A percentile compares a stretch with the other conserved stretches of the same genome.
phyloP scores from a whole-genome alignment of 2,113 vertebrate genomes.

The Poecilia latipinna region DNA sequence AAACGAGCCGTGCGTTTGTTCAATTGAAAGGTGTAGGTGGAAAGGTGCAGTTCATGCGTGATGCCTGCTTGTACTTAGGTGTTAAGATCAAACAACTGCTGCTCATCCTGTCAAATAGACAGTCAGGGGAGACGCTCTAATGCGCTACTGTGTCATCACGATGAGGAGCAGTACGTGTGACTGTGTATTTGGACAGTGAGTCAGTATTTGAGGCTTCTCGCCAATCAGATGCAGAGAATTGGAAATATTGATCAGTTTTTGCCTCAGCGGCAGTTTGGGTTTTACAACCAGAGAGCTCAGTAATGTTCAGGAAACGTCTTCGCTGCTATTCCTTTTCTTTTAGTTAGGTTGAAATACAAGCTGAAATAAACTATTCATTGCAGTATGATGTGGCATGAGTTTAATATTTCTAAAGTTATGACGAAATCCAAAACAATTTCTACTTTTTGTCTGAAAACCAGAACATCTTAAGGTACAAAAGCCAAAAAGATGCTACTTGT shows the following conservation, averaged over 20 bases:
- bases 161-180: slow-evolving; percentile 20
- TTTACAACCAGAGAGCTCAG: slow-evolving; percentile 15
- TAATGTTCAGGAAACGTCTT: background rate
- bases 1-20: slow-evolving; percentile 41
- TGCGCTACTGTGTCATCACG: slow-evolving; percentile 62
- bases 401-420: background rate
- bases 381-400: background rate
- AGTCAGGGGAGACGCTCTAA: slow-evolving; percentile 39
- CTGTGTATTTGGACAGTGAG: slow-evolving; percentile 26
- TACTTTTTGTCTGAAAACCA: background rate
- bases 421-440: background rate
- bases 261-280: slow-evolving; percentile 12
- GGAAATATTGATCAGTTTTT: slow-evolving; percentile 13
- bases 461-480: background rate
- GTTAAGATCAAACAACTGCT: slow-evolving; percentile 74
- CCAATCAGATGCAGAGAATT: slow-evolving; percentile 22
- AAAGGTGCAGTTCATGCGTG: slow-evolving; percentile 61
- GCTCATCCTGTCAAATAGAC: slow-evolving; percentile 75
- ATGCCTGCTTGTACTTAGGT: slow-evolving; percentile 67
- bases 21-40: slow-evolving; percentile 11
- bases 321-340: background rate
- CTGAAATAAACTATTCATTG: background rate
- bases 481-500: background rate
- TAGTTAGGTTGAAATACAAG: background rate
- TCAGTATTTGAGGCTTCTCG: slow-evolving; percentile 37